Base-by-base conservation (phyloP, 2,113 vertebrate genomes). In the Hemiprocne comata region DNA sequence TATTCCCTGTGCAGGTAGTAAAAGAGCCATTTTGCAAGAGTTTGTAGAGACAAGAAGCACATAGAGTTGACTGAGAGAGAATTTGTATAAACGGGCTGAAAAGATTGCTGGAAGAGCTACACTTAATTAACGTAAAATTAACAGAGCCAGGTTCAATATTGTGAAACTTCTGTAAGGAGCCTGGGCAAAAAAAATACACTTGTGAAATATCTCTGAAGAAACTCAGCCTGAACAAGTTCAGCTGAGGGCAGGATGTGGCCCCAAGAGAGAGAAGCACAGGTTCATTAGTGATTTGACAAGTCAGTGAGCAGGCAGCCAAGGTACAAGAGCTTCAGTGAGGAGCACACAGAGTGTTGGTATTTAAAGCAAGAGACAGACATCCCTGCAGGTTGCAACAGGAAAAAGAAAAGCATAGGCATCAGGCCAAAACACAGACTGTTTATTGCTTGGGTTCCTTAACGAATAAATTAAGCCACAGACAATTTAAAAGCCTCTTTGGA, bases 211-310 rank as follows among this genome's bases (percentile, higher is more conserved):
- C 82, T 93, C 84, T 55, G 85, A 81, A 94, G 85, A 60, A 89
- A 90, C 40, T 48, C 20, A 44, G 88, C 33, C 61, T 31, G 48
- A 53, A 29, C 29, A 55, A 65, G 94, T 96, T 96, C 90, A 95
- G 85, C 75, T 57, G 65, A 90, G 93, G 93, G 92, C 85, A 95
- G 82, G 42, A 80, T 58, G 53, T 57, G 75, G 92, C 93, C 90
- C 87, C 85, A 31, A n/a, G 79, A 95, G 91, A 61, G 89, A 46
- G 46, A 60, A 71, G 72, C 3, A 5, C 75, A 54, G 83, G 90
- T 75, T 95, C 88, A 84, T 86, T 90, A 94, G 85, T 19, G 80
- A 78, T 96, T 25, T 96, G 93, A 89, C 87, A 81, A 95, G 83
- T n/a, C 90, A 90, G 75, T 55, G 93, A 96, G 70, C 94, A 94